phyloP scores from a whole-genome alignment of 2,797 vertebrate species.

The Brachyalestes nurse region DNA sequence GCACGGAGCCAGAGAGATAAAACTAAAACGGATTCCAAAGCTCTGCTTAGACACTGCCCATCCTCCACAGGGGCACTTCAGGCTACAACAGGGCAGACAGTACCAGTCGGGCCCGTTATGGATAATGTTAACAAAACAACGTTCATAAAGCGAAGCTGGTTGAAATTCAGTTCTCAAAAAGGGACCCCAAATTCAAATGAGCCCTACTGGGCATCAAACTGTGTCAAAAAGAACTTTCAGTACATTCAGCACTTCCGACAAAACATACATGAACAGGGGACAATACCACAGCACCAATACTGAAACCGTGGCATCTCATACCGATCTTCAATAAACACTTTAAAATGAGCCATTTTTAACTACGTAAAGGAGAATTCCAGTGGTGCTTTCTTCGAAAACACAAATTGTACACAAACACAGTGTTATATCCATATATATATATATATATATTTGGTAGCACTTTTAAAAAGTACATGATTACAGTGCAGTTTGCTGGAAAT shows the following conservation, averaged over 20 bases:
- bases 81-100: not conserved
- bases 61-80: constrained; percentile 1
- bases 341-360: no score
- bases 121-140: not conserved
- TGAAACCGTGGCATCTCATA: no score
- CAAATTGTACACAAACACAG: no score
- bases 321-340: no score
- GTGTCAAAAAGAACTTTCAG: no score
- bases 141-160: not conserved
- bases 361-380: no score
- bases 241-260: no score
- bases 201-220: no score
- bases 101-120: not conserved
- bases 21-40: constrained; percentile 38
- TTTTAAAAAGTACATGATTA: not conserved
- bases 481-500: not conserved
- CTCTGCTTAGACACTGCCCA: constrained; percentile 17
- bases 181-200: no score
- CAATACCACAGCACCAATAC: no score
- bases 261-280: not conserved
- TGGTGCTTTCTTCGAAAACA: no score
- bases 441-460: not conserved
- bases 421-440: no score
- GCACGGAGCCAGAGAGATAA: constrained; percentile 28
- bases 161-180: not conserved